Evolutionary conservation across 2,888 invertebrate species (phyloP).

Genomic region (Drosophila mayaguana): DNA sequence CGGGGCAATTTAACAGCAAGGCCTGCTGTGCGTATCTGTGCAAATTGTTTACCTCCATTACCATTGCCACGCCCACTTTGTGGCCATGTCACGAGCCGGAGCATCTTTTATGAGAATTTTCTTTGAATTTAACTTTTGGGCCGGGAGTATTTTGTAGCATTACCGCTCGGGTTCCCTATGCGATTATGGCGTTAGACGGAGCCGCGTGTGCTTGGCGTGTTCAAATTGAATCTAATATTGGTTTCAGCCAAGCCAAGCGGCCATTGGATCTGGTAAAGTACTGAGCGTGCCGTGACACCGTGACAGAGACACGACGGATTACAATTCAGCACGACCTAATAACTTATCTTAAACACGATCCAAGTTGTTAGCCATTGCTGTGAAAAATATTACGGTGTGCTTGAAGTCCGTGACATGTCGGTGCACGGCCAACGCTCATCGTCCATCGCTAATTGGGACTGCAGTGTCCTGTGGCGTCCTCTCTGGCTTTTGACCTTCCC

Average conservation of each 20-base stretch:
- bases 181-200: constrained; percentile 25
- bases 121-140: constrained; percentile 29
- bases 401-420: neutral
- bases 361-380: neutral
- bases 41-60: constrained; percentile 25
- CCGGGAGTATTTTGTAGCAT: constrained; percentile 7
- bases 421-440: neutral
- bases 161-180: constrained; percentile 20
- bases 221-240: constrained; percentile 66
- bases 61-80: constrained; percentile 9
- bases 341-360: neutral
- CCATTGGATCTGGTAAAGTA: constrained; percentile 10
- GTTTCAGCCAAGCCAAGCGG: constrained; percentile 38
- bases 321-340: neutral
- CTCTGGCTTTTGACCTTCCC: constrained; percentile 28
- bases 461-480: constrained; percentile 10
- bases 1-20: constrained; percentile 38
- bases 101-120: constrained; percentile 39
- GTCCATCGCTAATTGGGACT: constrained; percentile 28
- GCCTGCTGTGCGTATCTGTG: constrained; percentile 58
- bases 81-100: constrained; percentile 17
- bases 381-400: neutral
- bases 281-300: constrained; percentile 7
- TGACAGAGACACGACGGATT: neutral
- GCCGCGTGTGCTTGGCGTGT: constrained; percentile 59